Evolutionary conservation across 1,140 invertebrate species (phyloP).

Genomic region (Drosophila sechellia): DNA sequence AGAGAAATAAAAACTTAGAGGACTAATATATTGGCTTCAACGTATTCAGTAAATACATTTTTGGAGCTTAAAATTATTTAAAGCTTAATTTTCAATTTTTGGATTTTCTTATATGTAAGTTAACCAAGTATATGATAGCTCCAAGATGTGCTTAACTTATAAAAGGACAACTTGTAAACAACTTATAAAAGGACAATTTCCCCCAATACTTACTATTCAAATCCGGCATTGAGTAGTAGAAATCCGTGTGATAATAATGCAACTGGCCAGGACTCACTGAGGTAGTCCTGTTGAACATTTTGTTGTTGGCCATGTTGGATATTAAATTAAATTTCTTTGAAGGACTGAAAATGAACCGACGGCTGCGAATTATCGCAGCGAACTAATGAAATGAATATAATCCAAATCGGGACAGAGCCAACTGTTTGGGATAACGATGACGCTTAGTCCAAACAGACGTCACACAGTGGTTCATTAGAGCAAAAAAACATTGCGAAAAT

Average conservation of each 20-base stretch:
- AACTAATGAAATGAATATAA: constrained; percentile 52
- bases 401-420: constrained; percentile 29
- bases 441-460: constrained; percentile 40
- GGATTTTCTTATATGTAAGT: too few relatives aligned
- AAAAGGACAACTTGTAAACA: neutral
- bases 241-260: constrained; percentile 81
- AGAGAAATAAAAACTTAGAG: too few relatives aligned
- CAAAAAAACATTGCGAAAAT: too few relatives aligned
- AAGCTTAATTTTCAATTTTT: too few relatives aligned
- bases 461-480: too few relatives aligned
- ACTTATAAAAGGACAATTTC: neutral
- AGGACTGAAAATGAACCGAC: constrained; percentile 18
- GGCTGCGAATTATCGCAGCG: constrained; percentile 33
- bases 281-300: constrained; percentile 43
- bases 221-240: constrained; percentile 80
- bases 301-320: constrained; percentile 45
- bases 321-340: neutral
- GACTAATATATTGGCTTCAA: too few relatives aligned
- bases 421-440: constrained; percentile 47
- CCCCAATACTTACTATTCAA: constrained; percentile 63
- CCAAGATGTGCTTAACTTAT: too few relatives aligned
- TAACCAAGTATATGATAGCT: too few relatives aligned
- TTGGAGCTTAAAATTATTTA: too few relatives aligned
- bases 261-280: constrained; percentile 60
- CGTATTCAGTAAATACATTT: too few relatives aligned